phyloP scores from a whole-genome alignment of 2,888 invertebrate genomes.

The Drosophila neoperkinsi region DNA sequence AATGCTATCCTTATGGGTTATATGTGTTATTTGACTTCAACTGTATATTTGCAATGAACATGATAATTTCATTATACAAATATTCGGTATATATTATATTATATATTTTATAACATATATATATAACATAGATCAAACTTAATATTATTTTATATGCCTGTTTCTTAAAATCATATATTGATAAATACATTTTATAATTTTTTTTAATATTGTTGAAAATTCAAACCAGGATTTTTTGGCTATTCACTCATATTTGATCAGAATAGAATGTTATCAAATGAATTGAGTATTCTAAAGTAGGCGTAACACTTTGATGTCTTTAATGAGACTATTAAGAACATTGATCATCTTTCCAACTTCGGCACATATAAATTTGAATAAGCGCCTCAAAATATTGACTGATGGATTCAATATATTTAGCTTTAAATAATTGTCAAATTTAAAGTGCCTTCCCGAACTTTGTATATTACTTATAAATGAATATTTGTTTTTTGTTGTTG shows the following conservation, averaged over 20 bases:
- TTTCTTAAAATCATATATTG: not conserved
- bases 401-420: not conserved
- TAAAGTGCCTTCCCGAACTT: not conserved
- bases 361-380: not conserved
- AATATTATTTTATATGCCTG: not conserved
- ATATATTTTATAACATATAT: not conserved
- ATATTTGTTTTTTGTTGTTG: conserved; percentile 10
- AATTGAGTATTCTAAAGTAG: not conserved
- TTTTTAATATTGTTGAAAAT: not conserved
- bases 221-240: not conserved
- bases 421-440: not conserved
- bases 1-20: not conserved
- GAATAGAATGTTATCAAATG: not conserved
- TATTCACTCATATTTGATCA: not conserved
- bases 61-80: not conserved
- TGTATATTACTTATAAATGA: not conserved
- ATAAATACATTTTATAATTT: not conserved
- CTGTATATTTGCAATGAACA: not conserved
- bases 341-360: not conserved
- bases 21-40: not conserved
- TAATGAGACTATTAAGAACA: not conserved
- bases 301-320: not conserved
- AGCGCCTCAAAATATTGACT: not conserved
- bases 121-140: not conserved
- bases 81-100: not conserved